A percentile compares a stretch with the other conserved stretches of the same genome.
These are phyloP conservation scores for Elanoides forficatus DNA, from an alignment of 2,113 vertebrate genomes.

Conservation along the genomic window DNA sequence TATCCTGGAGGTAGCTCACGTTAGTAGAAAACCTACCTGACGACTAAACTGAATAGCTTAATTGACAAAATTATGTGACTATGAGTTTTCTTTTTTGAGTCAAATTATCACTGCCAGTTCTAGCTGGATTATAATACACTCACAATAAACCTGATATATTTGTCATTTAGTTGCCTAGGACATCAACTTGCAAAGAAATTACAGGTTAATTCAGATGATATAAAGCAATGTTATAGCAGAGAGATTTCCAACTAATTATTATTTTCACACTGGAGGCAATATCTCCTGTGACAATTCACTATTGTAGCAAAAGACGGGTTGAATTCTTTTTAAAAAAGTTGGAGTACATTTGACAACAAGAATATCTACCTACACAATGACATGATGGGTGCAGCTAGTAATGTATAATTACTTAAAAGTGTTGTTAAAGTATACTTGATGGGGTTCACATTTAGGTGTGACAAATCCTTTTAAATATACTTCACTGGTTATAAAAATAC, in stretches of 20 bases:
- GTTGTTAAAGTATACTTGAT: not conserved
- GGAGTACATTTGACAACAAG: not conserved
- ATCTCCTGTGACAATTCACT: not conserved
- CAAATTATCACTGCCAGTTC: not conserved
- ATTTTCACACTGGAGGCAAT: not conserved
- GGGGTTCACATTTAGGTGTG: not conserved
- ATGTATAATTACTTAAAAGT: slow-evolving; percentile 12
- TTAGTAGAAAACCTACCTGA: too few species aligned
- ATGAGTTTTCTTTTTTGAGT: not conserved
- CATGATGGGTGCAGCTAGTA: not conserved
- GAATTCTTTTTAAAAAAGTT: not conserved
- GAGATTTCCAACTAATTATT: not conserved
- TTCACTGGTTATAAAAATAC: not conserved
- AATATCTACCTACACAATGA: not conserved
- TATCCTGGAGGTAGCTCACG: too few species aligned
- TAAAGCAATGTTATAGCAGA: not conserved
- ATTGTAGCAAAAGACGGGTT: not conserved
- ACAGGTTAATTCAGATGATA: not conserved
- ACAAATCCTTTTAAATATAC: slow-evolving; percentile 8
- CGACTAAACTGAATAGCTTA: not conserved
- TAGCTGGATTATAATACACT: not conserved
- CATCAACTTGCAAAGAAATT: slow-evolving; percentile 7
- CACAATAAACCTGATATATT: not conserved
- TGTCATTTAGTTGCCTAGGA: not conserved
- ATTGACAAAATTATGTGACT: not conserved